Base-by-base conservation (phyloP, 53 echinoderm and acorn worm genomes). In the Pentamera pediparva region DNA sequence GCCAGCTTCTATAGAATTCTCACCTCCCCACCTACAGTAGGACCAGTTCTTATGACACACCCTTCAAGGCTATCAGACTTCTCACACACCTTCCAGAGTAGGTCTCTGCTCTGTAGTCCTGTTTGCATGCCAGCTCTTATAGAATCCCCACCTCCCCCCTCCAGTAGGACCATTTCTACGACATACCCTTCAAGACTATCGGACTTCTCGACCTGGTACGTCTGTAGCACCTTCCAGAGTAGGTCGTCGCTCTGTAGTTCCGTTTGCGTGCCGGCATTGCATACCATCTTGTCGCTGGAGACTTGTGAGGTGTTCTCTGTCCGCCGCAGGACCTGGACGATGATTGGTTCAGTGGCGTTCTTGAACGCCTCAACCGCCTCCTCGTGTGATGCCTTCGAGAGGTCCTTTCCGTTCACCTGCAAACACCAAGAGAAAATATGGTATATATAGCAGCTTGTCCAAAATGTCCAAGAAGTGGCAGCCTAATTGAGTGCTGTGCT, bases 291-390 rank as follows among this genome's bases (percentile, higher is more conserved):
- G 39, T 82, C 84, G 37, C 79, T 81, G 38, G 82, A 69, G 34
- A 71, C 76, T 1, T 75, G 65, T 5, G 76, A 63, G 35, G 80
- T 74, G 24, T 84, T 38, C 32, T 90, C 79, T 1, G 96, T 82
- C 57, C 96, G 73, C 37, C 96, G 76, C 26, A 95, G 78, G n/a
- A 95, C 95, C 53, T 95, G 90, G 12, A 95, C 95, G 19, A 90
- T 85, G 73, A 95, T 95, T 19, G 95, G 95, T 61, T 95, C 95
- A 26, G 87, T 61, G 29, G 95, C 95, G 56, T 95, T 95, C 65
- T 89, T 90, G 78, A 95, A 95, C 52, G 95, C 95, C 53, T 95
- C 95, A 11, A 95, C 95, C 0, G 95, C 95, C 69, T 95, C 95
- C 53, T 95, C 95, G 32, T 95, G 95, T 6, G 95, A 87, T 30